phyloP scores from a whole-genome alignment of 2,113 vertebrate species.

The Anguilla japonica region DNA sequence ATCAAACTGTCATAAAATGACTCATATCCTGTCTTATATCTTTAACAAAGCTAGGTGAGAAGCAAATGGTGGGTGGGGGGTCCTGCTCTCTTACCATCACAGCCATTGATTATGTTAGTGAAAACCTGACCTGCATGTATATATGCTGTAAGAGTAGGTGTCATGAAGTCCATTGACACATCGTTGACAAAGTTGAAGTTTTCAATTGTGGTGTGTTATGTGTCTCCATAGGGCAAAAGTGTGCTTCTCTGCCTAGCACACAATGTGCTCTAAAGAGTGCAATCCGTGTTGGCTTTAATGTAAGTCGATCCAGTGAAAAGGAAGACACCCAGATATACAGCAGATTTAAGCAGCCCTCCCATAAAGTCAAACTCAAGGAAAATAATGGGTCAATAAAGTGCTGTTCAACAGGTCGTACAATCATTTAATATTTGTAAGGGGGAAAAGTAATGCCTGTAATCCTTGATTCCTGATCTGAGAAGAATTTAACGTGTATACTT shows the following conservation, averaged over 20 bases:
- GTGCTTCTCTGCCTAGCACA: background rate
- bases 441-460: background rate
- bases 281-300: background rate
- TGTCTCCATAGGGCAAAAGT: background rate
- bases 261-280: background rate
- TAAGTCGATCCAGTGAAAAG: background rate
- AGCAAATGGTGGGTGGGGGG: background rate
- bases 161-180: background rate
- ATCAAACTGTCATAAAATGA: background rate
- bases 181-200: background rate
- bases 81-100: background rate
- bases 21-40: background rate
- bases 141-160: background rate
- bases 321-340: background rate
- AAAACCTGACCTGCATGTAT: background rate
- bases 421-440: background rate
- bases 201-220: background rate
- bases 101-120: background rate
- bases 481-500: background rate
- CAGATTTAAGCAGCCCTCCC: background rate
- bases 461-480: background rate
- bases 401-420: background rate
- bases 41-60: background rate
- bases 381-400: background rate
- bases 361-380: background rate